Percentiles rank a stretch among this genome's conserved stretches.
phyloP scores from a whole-genome alignment of 2,888 invertebrate species.

The Hemicrepidius hirtus region DNA sequence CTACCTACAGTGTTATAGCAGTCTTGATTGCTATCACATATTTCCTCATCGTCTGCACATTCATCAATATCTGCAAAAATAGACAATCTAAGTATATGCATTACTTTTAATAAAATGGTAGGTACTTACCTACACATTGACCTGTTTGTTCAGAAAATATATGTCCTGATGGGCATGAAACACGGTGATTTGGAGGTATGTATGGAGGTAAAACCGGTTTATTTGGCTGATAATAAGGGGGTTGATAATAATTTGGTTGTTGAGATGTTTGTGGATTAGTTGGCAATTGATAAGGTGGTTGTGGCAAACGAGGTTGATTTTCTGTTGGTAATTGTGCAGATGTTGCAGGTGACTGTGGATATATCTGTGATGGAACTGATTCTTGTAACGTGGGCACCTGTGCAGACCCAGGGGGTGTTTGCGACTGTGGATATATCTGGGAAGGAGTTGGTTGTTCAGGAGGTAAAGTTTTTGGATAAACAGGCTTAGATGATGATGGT shows the following conservation, averaged over 20 bases:
- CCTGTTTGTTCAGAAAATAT: slow-evolving; percentile 49
- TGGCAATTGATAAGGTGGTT: background rate
- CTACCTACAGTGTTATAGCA: slow-evolving; percentile 83
- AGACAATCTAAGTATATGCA: too few species aligned
- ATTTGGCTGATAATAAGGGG: slow-evolving; percentile 38
- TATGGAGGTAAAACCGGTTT: slow-evolving; percentile 34
- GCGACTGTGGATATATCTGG: slow-evolving; percentile 6
- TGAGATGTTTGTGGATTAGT: background rate
- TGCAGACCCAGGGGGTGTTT: background rate
- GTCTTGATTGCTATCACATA: slow-evolving; percentile 78
- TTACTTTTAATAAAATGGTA: too few species aligned
- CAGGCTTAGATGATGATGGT: slow-evolving; percentile 12
- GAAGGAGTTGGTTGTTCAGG: slow-evolving; percentile 25
- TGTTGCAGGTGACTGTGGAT: background rate
- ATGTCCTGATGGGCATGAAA: slow-evolving; percentile 56
- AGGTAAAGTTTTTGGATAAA: slow-evolving; percentile 8
- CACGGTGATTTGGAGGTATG: slow-evolving; percentile 36
- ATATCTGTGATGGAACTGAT: slow-evolving; percentile 14
- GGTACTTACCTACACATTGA: slow-evolving; percentile 54
- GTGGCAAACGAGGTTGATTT: slow-evolving; percentile 5
- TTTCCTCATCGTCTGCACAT: slow-evolving; percentile 74
- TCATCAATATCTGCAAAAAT: slow-evolving; percentile 85
- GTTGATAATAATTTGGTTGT: slow-evolving; percentile 11
- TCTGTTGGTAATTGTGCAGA: slow-evolving; percentile 1
- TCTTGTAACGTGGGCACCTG: too few species aligned